These are phyloP conservation scores for Oxygymnocypris stewartii DNA, from an alignment of 2,113 vertebrate species.

Conservation along the genomic window DNA sequence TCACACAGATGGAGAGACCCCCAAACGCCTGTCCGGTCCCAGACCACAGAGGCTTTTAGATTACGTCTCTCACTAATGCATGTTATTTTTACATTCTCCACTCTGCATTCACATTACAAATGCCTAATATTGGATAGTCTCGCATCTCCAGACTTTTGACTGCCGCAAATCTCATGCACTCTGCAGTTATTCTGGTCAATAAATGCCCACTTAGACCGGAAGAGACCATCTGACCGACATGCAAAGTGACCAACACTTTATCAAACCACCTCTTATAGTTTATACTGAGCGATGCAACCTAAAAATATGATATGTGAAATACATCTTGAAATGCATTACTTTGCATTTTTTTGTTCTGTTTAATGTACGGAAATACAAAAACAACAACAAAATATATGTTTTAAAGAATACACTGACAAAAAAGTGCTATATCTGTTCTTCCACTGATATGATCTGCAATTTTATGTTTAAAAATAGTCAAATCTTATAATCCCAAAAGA, in stretches of 20 bases:
- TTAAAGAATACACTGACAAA: too few relatives aligned
- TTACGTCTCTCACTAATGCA: background rate
- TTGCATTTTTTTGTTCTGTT: too few relatives aligned
- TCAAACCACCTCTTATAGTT: background rate
- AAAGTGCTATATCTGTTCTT: too few relatives aligned
- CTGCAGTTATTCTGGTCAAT: background rate
- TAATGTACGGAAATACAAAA: background rate
- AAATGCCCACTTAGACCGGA: background rate
- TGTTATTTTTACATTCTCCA: conserved; percentile 14
- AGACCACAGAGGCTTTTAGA: conserved; percentile 15
- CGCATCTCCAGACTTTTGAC: background rate
- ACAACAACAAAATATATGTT: too few relatives aligned
- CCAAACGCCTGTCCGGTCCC: background rate
- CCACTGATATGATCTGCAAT: too few relatives aligned
- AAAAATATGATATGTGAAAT: background rate
- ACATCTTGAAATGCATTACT: background rate
- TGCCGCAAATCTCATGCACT: background rate
- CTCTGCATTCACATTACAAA: background rate
- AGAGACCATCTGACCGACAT: background rate
- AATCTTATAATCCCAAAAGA: too few relatives aligned
- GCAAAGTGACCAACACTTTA: background rate
- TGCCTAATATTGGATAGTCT: background rate
- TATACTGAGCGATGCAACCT: background rate
- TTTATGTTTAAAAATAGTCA: too few relatives aligned
- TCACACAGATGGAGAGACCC: conserved; percentile 6